These are phyloP conservation scores for Gambusia yucatana DNA, from an alignment of 2,797 vertebrate species.

Conservation along the genomic window DNA sequence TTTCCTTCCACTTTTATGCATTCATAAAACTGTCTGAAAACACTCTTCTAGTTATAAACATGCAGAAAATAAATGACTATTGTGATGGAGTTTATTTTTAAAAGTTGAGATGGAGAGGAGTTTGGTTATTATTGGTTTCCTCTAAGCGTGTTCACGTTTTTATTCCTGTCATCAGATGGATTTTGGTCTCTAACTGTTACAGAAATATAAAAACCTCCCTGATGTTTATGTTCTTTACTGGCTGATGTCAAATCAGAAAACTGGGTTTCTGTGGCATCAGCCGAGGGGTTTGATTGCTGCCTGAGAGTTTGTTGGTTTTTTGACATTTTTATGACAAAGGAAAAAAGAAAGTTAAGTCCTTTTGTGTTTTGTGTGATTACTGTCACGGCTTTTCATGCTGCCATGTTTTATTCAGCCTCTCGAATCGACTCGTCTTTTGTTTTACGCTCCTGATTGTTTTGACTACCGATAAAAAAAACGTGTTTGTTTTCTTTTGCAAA, in stretches of 20 bases:
- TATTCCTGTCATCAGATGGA: constrained; percentile 66
- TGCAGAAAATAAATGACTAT: too few species aligned
- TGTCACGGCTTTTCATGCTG: constrained; percentile 38
- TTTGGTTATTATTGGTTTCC: constrained; percentile 15
- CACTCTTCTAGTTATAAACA: too few species aligned
- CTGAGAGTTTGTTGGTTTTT: constrained; percentile 34
- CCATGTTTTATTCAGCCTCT: constrained; percentile 55
- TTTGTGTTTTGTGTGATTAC: constrained; percentile 44
- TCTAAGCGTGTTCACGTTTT: constrained; percentile 47
- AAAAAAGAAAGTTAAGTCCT: constrained; percentile 50
- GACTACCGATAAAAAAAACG: constrained; percentile 39
- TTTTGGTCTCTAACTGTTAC: not conserved
- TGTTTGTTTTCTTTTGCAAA: constrained; percentile 28
- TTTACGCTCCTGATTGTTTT: constrained; percentile 43
- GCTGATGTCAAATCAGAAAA: constrained; percentile 58
- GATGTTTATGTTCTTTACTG: constrained; percentile 39
- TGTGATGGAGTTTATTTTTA: too few species aligned
- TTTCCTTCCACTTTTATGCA: too few species aligned
- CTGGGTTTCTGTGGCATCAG: constrained; percentile 59
- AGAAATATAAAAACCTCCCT: constrained; percentile 14
- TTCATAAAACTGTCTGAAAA: too few species aligned
- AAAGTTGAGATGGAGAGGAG: constrained; percentile 15
- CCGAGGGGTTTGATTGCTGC: constrained; percentile 57
- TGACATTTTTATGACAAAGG: constrained; percentile 48
- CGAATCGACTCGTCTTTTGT: constrained; percentile 48